A percentile compares a stretch with the other conserved stretches of the same genome.
phyloP scores from a whole-genome alignment of 2,888 invertebrate species.

The Scaptomyza cyrtandrae region DNA sequence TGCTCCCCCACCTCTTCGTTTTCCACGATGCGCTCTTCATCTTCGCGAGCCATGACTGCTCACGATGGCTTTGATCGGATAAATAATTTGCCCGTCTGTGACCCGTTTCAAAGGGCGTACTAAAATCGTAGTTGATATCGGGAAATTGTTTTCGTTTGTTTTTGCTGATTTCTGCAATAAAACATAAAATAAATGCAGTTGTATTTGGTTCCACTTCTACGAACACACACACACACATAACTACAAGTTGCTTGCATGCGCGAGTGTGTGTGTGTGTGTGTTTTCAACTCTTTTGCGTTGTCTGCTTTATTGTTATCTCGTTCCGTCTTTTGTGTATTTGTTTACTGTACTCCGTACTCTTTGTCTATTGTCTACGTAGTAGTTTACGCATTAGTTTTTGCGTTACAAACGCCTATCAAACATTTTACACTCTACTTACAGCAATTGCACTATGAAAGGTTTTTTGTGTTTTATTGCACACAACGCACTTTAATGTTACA shows the following conservation, averaged over 20 bases:
- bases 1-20: slow-evolving; percentile 50
- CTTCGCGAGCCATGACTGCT: slow-evolving; percentile 65
- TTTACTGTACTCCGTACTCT: slow-evolving; percentile 62
- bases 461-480: slow-evolving; percentile 10
- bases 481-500: slow-evolving; percentile 12
- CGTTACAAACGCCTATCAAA: slow-evolving; percentile 55
- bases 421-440: slow-evolving; percentile 58
- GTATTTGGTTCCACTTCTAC: slow-evolving; percentile 36
- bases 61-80: slow-evolving; percentile 39
- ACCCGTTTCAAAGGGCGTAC: slow-evolving; percentile 45
- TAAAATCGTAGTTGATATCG: slow-evolving; percentile 42
- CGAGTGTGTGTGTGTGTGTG: slow-evolving; percentile 21
- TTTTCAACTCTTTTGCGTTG: slow-evolving; percentile 74
- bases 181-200: slow-evolving; percentile 27
- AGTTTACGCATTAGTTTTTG: slow-evolving; percentile 45
- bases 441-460: slow-evolving; percentile 26
- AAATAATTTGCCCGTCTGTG: slow-evolving; percentile 20
- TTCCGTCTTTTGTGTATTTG: slow-evolving; percentile 34
- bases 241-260: slow-evolving; percentile 1
- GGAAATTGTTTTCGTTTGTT: slow-evolving; percentile 25
- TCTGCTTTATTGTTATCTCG: slow-evolving; percentile 58
- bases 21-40: slow-evolving; percentile 68
- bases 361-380: slow-evolving; percentile 64
- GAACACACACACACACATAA: background rate
- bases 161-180: slow-evolving; percentile 54